Evolutionary conservation across 2,888 invertebrate genomes (phyloP).

Genomic region (Rhabditoides inermis): DNA sequence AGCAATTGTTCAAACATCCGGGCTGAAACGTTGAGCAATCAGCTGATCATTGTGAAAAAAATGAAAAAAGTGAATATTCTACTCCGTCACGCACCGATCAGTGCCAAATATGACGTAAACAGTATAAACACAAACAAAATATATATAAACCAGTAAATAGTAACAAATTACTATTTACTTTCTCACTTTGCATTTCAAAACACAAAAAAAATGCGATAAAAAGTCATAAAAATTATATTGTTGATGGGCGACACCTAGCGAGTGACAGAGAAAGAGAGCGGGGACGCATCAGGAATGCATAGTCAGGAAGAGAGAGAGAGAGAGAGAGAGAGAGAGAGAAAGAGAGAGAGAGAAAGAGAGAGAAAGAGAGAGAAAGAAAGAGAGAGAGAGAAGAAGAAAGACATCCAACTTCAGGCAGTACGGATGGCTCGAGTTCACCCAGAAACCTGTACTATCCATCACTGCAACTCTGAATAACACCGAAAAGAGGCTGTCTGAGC

Average conservation of each 20-base stretch:
- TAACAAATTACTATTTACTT: no score
- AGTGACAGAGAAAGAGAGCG: not conserved
- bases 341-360: slow-evolving; percentile 2
- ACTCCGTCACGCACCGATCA: no score
- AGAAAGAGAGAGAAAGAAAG: slow-evolving; percentile 1
- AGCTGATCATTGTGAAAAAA: no score
- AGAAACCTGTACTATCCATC: not conserved
- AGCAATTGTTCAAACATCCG: no score
- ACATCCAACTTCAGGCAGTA: not conserved
- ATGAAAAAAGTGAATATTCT: no score
- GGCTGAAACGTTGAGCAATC: no score
- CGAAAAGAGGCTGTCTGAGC: not conserved
- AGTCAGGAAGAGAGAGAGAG: not conserved
- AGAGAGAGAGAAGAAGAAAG: not conserved
- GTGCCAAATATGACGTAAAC: no score
- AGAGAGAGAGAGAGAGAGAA: not conserved
- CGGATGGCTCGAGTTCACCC: no score
- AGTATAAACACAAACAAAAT: no score
- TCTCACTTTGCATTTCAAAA: no score
- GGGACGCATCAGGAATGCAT: not conserved
- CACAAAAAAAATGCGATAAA: not conserved
- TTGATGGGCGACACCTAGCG: not conserved
- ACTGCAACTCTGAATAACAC: not conserved
- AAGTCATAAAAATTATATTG: not conserved
- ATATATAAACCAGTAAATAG: no score